A percentile compares a stretch with the other conserved stretches of the same genome.
Evolutionary conservation across 2,797 vertebrate species (phyloP).

Genomic region (Coracias cyanogaster): DNA sequence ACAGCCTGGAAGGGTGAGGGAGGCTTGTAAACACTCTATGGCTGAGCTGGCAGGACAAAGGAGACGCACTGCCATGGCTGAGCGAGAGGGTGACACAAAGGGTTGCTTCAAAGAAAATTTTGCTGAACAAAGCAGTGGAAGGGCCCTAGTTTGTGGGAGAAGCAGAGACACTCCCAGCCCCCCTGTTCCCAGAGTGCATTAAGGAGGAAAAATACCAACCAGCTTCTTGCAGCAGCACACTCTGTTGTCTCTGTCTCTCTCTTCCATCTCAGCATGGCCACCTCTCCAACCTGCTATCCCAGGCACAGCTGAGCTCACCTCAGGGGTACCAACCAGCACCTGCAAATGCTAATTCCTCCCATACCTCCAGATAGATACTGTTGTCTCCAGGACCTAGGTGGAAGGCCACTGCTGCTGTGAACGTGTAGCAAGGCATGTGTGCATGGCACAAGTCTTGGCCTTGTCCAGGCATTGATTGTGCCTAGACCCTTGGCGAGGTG

Average conservation of each 20-base stretch:
- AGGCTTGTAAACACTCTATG: constrained; percentile 77
- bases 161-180: not conserved
- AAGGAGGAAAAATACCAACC: not conserved
- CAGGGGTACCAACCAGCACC: not conserved
- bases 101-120: constrained; percentile 66
- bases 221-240: not conserved
- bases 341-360: not conserved
- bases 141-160: not conserved
- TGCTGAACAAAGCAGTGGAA: constrained; percentile 35
- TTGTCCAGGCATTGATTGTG: accelerated
- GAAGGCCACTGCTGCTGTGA: not conserved
- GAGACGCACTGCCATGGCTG: not conserved
- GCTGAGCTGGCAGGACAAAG: constrained; percentile 77
- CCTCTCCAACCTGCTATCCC: not conserved
- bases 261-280: accelerated
- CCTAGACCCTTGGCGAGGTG: not conserved
- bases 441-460: accelerated
- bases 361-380: not conserved
- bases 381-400: accelerated
- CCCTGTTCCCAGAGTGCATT: not conserved
- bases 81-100: constrained; percentile 58
- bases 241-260: not conserved
- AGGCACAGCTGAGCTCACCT: not conserved
- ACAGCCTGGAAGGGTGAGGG: constrained; percentile 73
- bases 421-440: accelerated